Base-by-base conservation (phyloP, 2,888 invertebrate genomes). In the Nebria salina region DNA sequence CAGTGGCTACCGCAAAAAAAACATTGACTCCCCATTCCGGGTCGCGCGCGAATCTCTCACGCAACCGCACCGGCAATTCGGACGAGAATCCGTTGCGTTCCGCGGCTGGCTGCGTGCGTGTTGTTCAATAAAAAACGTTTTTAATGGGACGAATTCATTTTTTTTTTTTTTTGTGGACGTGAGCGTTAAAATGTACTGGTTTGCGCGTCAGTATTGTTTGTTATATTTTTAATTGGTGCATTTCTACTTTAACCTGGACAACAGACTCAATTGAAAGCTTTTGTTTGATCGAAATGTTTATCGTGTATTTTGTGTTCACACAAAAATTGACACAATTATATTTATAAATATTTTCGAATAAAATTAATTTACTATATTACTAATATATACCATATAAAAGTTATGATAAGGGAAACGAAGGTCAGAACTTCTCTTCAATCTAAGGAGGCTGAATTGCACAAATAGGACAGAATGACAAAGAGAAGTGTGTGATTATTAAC, bases 1-100 rank as follows among this genome's bases (percentile, higher is more conserved):
- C 81, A 81, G 26, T 81, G 76, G 72, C 26, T 72, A 81, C 81
- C 81, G 81, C 81, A 81, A 81, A 81, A 54, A 20, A 81, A 81
- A 80, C 80, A 80, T 80, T 80, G 75, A 80, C 80, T 70, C 80
- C 75, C 26, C 15, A 68, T 34, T 41, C 43, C 41, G 26, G 26
- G 73, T 2, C 43, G 15, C 73, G 9, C 13, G 73, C 73, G 73
- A 73, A 73, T 26, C 20, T 26, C 73, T 11, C 73, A 5, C 43
- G 1, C 26, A 42, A 20, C n/a, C 73, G 15, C 73, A 9, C 11
- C 42, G 13, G 34, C 41, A 5, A 73, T 73, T 34, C 73, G 42
- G 73, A 0, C 42, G 13, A 73, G 43, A 42, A 42, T 73, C 73
- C 42, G 13, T n/a, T 42, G 41, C 42, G 3, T 73, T 34, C 5